phyloP scores from a whole-genome alignment of 2,888 invertebrate genomes.

The Choreutis nemorana region DNA sequence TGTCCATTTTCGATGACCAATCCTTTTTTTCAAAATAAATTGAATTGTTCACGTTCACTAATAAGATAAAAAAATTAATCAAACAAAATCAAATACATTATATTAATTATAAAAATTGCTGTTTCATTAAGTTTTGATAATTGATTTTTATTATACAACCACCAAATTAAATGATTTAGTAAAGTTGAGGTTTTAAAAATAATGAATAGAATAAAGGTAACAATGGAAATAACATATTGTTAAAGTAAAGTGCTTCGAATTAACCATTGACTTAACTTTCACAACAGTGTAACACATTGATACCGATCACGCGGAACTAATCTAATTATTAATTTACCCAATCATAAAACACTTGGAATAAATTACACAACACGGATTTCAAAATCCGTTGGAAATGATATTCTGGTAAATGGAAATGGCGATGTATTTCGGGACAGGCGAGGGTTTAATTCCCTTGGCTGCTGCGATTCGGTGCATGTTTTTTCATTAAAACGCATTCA shows the following conservation, averaged over 20 bases:
- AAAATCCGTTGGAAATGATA: slow-evolving; percentile 47
- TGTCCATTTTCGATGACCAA: too few species aligned
- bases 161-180: too few species aligned
- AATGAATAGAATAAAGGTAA: too few species aligned
- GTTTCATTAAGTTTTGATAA: too few species aligned
- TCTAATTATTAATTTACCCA: slow-evolving; percentile 26
- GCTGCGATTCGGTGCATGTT: slow-evolving; percentile 64
- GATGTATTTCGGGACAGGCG: slow-evolving; percentile 38
- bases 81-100: too few species aligned
- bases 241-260: background rate
- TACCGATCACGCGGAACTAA: slow-evolving; percentile 17
- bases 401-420: slow-evolving; percentile 57
- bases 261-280: background rate
- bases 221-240: too few species aligned
- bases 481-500: slow-evolving; percentile 67
- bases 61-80: too few species aligned
- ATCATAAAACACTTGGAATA: slow-evolving; percentile 30
- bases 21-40: too few species aligned
- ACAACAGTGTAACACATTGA: slow-evolving; percentile 6
- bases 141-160: too few species aligned
- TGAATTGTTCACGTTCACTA: too few species aligned
- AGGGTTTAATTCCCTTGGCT: slow-evolving; percentile 61
- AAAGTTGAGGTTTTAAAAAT: too few species aligned
- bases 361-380: slow-evolving; percentile 32
- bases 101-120: too few species aligned